Evolutionary conservation across 2,797 vertebrate species (phyloP), one percentile per base, ranked within the genome.

Genomic region (Ctenopoma kingsleyae): DNA sequence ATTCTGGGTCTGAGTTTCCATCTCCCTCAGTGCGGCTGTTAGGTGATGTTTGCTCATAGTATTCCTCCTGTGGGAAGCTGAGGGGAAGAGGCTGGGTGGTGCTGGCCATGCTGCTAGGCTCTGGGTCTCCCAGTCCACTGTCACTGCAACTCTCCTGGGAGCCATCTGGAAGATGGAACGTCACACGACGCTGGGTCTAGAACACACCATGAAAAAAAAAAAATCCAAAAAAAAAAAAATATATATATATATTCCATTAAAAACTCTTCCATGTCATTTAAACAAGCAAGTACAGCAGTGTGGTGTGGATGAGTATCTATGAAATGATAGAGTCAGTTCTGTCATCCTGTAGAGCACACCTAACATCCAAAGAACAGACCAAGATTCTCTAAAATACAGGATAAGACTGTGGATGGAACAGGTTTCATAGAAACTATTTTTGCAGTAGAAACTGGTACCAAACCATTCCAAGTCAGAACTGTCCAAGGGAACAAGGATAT

Each of bases 1-100:
- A 98, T 93, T 99, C 98, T 0, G 97, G 98, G 92, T 99, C 98
- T 3, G 98, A 99, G 93, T 99, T 99, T 58, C 98, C 97, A 0
- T 99, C 98, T 69, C 97, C 98, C 88, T 99, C 98, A 0, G 97
- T 99, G 84, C 97, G 96, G 91, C 96, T 99, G 94, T 95, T 98
- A 32, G 96, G 95, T 0, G 96, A 96, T 2, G 95, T 95, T 82
- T 97, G 97, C 83, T 99, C 96, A 7, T 96, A 98, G 92, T 96
- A 98, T 66, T 97, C 96, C 44, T 98, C 97, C 89, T 96, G 97
- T 48, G 94, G 92, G 89, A 96, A 98, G 91, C 94, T 96, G 13
- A 97, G 93, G 67, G 97, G 95, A 73, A 98, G 94, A n/a, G 95
- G 92, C 73, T 97, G 96, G 13, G 95, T 92, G 13, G 94, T 85